Conservation (phyloP, 1,140 invertebrate species). For the Rhizoglyphus robini region DNA sequence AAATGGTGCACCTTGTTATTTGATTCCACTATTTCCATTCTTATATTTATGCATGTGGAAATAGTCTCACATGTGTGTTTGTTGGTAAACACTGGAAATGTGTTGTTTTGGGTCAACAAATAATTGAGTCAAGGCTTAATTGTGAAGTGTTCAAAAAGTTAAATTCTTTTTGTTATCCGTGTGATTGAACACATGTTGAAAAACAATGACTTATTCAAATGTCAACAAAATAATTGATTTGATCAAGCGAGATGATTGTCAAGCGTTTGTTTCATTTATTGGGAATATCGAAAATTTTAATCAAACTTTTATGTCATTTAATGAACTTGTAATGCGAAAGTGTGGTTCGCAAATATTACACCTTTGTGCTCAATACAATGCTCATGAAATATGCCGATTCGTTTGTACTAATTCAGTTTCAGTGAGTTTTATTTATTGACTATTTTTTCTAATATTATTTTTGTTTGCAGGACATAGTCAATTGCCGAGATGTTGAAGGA, state of each 20-base stretch:
- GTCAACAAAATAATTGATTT: neutral
- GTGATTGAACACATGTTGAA: too few species aligned
- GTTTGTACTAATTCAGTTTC: neutral
- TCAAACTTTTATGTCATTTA: too few species aligned
- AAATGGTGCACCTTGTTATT: too few species aligned
- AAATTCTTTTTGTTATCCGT: too few species aligned
- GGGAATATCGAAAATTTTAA: neutral
- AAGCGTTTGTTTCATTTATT: neutral
- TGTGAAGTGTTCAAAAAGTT: too few species aligned
- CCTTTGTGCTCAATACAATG: neutral
- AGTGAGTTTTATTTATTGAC: neutral
- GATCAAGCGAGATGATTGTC: neutral
- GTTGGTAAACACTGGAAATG: too few species aligned
- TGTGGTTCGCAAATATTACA: neutral
- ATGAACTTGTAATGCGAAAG: neutral
- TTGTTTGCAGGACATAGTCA: neutral
- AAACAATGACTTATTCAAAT: too few species aligned
- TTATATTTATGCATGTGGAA: too few species aligned
- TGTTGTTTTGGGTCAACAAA: too few species aligned
- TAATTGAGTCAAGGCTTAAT: too few species aligned
- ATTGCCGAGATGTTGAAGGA: constrained; percentile 7
- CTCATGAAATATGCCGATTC: neutral
- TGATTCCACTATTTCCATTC: too few species aligned
- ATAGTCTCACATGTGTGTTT: too few species aligned
- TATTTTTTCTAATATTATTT: neutral